Conservation (phyloP, 1,140 invertebrate genomes). For the Apis dorsata region DNA sequence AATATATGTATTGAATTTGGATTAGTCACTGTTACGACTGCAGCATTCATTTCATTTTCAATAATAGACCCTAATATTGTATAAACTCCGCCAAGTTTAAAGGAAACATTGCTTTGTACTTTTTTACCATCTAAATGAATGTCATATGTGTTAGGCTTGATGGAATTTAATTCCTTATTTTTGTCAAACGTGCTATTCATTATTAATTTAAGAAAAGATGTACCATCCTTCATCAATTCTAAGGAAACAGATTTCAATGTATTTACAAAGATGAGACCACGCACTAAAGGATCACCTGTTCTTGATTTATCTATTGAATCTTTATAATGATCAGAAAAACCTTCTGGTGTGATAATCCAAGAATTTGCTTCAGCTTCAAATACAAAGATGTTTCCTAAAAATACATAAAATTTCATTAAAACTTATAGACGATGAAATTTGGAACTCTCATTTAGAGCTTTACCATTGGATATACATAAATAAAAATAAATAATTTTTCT, state of each 20-base stretch:
- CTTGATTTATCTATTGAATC: slow-evolving; percentile 66
- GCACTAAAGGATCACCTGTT: slow-evolving; percentile 65
- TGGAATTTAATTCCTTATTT: slow-evolving; percentile 61
- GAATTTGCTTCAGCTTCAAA: slow-evolving; percentile 59
- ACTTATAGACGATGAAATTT: too few relatives aligned
- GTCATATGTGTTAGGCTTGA: slow-evolving; percentile 73
- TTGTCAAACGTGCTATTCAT: neutral
- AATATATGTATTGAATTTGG: slow-evolving; percentile 89
- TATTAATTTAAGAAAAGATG: accelerated
- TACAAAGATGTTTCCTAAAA: slow-evolving; percentile 9
- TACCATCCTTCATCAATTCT: neutral
- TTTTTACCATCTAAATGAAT: slow-evolving; percentile 69
- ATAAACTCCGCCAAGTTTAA: slow-evolving; percentile 83
- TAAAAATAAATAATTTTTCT: too few relatives aligned
- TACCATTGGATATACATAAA: too few relatives aligned
- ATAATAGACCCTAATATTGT: slow-evolving; percentile 78
- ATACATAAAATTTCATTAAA: neutral
- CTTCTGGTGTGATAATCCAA: slow-evolving; percentile 38
- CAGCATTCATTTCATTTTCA: slow-evolving; percentile 49
- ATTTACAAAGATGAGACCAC: slow-evolving; percentile 58
- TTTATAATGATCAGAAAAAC: neutral
- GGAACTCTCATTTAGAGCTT: too few relatives aligned
- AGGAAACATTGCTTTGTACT: slow-evolving; percentile 65
- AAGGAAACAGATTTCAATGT: neutral
- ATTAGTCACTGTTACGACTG: slow-evolving; percentile 80